These are phyloP conservation scores for zebrafish (Danio rerio) DNA, from an alignment of 2,113 vertebrate species.

Conservation along the genomic window DNA sequence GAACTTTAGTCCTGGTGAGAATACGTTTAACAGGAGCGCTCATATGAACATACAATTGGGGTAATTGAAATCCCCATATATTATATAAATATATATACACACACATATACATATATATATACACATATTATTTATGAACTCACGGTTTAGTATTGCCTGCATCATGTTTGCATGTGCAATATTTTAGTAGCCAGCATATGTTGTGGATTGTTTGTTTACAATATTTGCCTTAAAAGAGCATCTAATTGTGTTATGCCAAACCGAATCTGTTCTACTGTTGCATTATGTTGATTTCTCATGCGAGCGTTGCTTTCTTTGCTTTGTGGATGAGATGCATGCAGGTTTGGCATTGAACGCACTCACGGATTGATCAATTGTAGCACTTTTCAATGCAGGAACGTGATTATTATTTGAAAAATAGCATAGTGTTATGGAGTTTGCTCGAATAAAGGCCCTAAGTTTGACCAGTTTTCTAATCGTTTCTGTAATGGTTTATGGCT, in stretches of 20 bases:
- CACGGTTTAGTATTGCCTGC: slow-evolving; percentile 41
- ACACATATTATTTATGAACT: slow-evolving; percentile 15
- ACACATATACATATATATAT: slow-evolving; percentile 4
- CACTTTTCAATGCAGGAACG: slow-evolving; percentile 9
- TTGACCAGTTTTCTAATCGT: neutral
- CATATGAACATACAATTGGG: neutral
- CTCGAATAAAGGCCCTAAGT: neutral
- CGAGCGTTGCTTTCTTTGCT: neutral
- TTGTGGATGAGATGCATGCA: slow-evolving; percentile 17
- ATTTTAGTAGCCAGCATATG: slow-evolving; percentile 15
- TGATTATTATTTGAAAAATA: neutral
- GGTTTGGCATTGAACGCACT: slow-evolving; percentile 10
- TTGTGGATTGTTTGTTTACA: slow-evolving; percentile 43
- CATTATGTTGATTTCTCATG: neutral
- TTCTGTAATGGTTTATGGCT: neutral
- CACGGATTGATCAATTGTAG: neutral
- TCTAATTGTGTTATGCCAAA: slow-evolving; percentile 43
- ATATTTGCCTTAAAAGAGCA: slow-evolving; percentile 55
- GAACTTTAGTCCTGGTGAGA: slow-evolving; percentile 12
- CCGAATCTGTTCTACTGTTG: slow-evolving; percentile 34
- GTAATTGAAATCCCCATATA: neutral
- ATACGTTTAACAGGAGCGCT: neutral
- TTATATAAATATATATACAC: neutral
- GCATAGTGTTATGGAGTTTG: neutral
- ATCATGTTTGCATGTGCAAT: slow-evolving; percentile 51